These are phyloP conservation scores for Drosophila bifasciata DNA, from an alignment of 1,140 invertebrate genomes.

Conservation along the genomic window DNA sequence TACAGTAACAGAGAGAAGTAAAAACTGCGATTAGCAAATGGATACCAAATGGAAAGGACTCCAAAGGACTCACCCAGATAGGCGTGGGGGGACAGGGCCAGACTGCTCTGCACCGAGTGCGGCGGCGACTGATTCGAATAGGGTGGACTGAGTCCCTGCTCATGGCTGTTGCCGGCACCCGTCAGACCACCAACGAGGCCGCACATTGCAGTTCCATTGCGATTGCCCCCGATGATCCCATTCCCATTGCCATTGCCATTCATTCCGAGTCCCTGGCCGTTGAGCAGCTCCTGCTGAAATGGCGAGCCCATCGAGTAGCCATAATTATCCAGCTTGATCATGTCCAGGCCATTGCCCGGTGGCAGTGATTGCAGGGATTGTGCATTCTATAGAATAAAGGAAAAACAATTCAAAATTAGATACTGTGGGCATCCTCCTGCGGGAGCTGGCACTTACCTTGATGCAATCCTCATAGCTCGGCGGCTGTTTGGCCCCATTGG, in stretches of 20 bases:
- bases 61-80: slow-evolving; percentile 85
- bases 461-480: slow-evolving; percentile 95
- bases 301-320: slow-evolving; percentile 85
- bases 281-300: slow-evolving; percentile 87
- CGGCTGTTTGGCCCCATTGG: slow-evolving; percentile 88
- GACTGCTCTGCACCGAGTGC: slow-evolving; percentile 91
- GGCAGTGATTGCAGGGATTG: slow-evolving; percentile 85
- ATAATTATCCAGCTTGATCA: slow-evolving; percentile 85
- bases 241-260: slow-evolving; percentile 32
- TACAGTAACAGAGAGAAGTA: slow-evolving; percentile 36
- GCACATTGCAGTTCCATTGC: slow-evolving; percentile 83
- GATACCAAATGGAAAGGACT: neutral
- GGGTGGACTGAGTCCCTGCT: slow-evolving; percentile 88
- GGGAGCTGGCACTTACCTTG: slow-evolving; percentile 86
- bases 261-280: slow-evolving; percentile 83
- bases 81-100: slow-evolving; percentile 91
- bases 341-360: slow-evolving; percentile 69
- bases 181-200: slow-evolving; percentile 47
- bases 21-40: neutral
- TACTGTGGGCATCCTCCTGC: neutral
- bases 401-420: neutral
- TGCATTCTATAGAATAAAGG: slow-evolving; percentile 78
- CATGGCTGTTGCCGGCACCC: slow-evolving; percentile 62
- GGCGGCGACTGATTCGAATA: slow-evolving; percentile 94
- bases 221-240: slow-evolving; percentile 10